phyloP scores from a whole-genome alignment of 1,140 invertebrate genomes.

The Leptoteleia sp. region DNA sequence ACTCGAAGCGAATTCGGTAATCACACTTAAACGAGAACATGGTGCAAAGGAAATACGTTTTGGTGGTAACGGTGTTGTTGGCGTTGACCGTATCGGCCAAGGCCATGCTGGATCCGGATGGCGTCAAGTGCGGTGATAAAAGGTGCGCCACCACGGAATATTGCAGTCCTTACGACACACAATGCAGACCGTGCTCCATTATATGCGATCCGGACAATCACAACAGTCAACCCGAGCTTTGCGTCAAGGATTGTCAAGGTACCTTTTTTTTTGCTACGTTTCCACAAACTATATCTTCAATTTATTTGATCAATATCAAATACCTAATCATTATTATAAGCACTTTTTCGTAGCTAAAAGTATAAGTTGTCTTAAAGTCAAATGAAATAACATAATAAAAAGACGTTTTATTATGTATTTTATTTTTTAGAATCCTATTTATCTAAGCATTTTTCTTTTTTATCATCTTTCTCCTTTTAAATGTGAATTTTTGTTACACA shows the following conservation, averaged over 20 bases:
- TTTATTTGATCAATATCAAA: too few relatives aligned
- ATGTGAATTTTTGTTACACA: too few relatives aligned
- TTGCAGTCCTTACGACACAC: constrained; percentile 80
- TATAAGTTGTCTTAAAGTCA: too few relatives aligned
- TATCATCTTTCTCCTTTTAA: too few relatives aligned
- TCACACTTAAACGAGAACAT: constrained; percentile 10
- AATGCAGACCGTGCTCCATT: constrained; percentile 80
- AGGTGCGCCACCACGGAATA: constrained; percentile 81
- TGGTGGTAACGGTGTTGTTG: constrained; percentile 7
- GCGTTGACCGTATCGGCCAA: constrained; percentile 14
- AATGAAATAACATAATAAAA: too few relatives aligned
- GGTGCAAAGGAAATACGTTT: constrained; percentile 11
- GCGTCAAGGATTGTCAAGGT: constrained; percentile 82
- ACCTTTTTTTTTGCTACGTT: too few relatives aligned
- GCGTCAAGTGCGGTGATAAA: constrained; percentile 79
- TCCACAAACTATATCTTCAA: too few relatives aligned
- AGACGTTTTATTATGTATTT: too few relatives aligned
- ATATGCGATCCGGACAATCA: constrained; percentile 80
- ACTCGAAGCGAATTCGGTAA: constrained; percentile 38
- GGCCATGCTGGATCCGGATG: constrained; percentile 76
- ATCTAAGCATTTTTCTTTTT: too few relatives aligned
- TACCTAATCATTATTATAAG: too few relatives aligned
- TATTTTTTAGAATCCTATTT: too few relatives aligned
- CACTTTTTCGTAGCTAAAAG: too few relatives aligned
- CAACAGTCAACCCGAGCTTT: constrained; percentile 81